Conservation (phyloP, 2,888 invertebrate species). For the Heliconius cydno region DNA sequence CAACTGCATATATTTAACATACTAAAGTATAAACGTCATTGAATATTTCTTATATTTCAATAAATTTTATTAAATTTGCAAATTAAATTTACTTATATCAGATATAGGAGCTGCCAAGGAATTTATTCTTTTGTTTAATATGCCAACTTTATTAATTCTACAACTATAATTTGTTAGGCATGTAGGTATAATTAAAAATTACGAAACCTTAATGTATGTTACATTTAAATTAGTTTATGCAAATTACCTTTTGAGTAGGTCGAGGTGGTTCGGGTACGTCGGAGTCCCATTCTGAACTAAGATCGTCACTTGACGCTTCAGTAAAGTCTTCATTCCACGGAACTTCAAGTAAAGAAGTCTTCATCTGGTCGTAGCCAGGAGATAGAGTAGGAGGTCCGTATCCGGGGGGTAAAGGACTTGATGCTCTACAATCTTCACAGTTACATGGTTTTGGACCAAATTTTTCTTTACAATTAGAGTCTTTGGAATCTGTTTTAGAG, state of each 20-base stretch:
- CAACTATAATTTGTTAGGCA: slow-evolving; percentile 23
- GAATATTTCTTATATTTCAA: slow-evolving; percentile 38
- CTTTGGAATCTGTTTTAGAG: slow-evolving; percentile 65
- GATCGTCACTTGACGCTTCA: slow-evolving; percentile 95
- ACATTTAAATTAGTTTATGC: slow-evolving; percentile 32
- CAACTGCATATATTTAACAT: slow-evolving; percentile 11
- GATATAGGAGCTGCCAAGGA: slow-evolving; percentile 18
- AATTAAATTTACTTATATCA: slow-evolving; percentile 48
- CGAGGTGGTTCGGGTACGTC: slow-evolving; percentile 86
- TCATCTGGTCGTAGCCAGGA: slow-evolving; percentile 91
- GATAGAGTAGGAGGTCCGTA: slow-evolving; percentile 77
- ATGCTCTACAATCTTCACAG: slow-evolving; percentile 78
- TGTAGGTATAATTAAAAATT: slow-evolving; percentile 47
- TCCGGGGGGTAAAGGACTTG: slow-evolving; percentile 79
- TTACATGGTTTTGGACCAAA: slow-evolving; percentile 75
- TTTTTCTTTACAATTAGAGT: slow-evolving; percentile 61
- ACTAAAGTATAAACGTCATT: slow-evolving; percentile 8
- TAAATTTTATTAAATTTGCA: slow-evolving; percentile 50
- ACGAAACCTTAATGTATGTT: slow-evolving; percentile 18
- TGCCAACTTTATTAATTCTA: not conserved
- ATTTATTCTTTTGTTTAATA: slow-evolving; percentile 48
- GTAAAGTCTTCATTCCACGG: slow-evolving; percentile 91
- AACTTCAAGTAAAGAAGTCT: slow-evolving; percentile 89
- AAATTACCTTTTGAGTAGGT: slow-evolving; percentile 70
- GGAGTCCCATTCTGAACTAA: slow-evolving; percentile 96